A percentile compares a stretch with the other conserved stretches of the same genome.
phyloP scores from a whole-genome alignment of 2,797 vertebrate genomes.

The Notolabrus celidotus region DNA sequence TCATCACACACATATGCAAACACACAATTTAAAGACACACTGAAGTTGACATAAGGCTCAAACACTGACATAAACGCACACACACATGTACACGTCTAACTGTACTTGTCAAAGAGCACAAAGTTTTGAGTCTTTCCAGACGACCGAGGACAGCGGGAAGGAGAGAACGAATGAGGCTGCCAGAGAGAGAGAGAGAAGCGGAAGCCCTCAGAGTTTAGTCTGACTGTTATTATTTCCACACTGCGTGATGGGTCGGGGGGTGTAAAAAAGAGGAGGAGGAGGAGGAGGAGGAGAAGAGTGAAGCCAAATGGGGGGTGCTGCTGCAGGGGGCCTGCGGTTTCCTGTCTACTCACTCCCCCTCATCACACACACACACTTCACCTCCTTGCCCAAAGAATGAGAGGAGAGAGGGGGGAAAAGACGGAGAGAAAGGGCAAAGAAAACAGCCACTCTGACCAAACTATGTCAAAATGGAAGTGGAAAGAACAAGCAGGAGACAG shows the following conservation, averaged over 20 bases:
- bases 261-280: constrained; percentile 60
- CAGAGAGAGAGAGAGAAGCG: constrained; percentile 65
- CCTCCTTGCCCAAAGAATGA: constrained; percentile 68
- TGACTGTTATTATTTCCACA: constrained; percentile 85
- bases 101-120: constrained; percentile 53
- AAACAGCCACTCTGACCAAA: constrained; percentile 78
- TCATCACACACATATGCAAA: constrained; percentile 55
- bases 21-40: constrained; percentile 52
- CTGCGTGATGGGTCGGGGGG: constrained; percentile 76
- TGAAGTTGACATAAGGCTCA: constrained; percentile 46
- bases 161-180: constrained; percentile 48
- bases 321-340: constrained; percentile 83
- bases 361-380: constrained; percentile 36
- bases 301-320: constrained; percentile 74
- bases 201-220: constrained; percentile 79
- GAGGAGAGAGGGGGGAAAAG: constrained; percentile 45
- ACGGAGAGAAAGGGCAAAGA: constrained; percentile 67
- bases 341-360: constrained; percentile 72
- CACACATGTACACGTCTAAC: constrained; percentile 33
- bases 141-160: constrained; percentile 58
- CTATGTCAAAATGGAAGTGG: constrained; percentile 81
- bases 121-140: constrained; percentile 78
- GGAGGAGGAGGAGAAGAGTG: constrained; percentile 58
- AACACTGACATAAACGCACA: constrained; percentile 26
- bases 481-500: constrained; percentile 74